Percentiles rank a stretch among this genome's conserved stretches.
Conservation (phyloP, 2,113 vertebrate species). For the Crotalus helleri region DNA sequence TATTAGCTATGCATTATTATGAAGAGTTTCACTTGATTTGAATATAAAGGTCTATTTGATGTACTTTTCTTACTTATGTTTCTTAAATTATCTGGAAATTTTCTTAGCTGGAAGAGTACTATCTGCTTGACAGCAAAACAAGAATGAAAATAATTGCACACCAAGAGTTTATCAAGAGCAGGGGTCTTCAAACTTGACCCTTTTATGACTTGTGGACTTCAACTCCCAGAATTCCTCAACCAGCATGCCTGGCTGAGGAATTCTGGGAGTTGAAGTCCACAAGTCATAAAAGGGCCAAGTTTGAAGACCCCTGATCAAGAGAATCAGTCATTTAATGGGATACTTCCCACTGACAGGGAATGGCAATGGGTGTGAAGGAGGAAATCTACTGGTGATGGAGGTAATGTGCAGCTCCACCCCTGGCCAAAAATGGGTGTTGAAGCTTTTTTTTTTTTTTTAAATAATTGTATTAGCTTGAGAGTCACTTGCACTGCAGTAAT, state of each 20-base stretch:
- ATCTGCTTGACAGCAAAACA: background rate
- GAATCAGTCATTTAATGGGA: background rate
- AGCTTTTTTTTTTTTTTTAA: conserved; percentile 17
- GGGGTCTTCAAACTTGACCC: no score
- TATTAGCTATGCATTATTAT: background rate
- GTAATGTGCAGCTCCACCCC: conserved; percentile 15
- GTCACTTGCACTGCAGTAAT: conserved; percentile 28
- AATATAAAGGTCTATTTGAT: background rate
- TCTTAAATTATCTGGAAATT: background rate
- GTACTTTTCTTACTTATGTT: background rate
- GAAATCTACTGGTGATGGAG: conserved; percentile 30
- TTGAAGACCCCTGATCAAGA: background rate
- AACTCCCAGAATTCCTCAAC: no score
- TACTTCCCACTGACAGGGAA: fast-evolving
- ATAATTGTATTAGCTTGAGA: conserved; percentile 12
- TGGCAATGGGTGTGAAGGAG: fast-evolving
- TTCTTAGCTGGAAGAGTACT: background rate
- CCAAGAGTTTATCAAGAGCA: background rate
- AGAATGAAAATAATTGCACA: background rate
- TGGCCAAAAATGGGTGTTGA: conserved; percentile 16
- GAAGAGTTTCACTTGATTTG: conserved; percentile 11
- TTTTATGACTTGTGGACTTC: no score
- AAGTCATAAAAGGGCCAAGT: no score
- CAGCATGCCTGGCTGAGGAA: no score
- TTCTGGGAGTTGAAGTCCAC: no score